These are phyloP conservation scores for Archips crataeganus DNA, from an alignment of 2,888 invertebrate species.

Conservation along the genomic window DNA sequence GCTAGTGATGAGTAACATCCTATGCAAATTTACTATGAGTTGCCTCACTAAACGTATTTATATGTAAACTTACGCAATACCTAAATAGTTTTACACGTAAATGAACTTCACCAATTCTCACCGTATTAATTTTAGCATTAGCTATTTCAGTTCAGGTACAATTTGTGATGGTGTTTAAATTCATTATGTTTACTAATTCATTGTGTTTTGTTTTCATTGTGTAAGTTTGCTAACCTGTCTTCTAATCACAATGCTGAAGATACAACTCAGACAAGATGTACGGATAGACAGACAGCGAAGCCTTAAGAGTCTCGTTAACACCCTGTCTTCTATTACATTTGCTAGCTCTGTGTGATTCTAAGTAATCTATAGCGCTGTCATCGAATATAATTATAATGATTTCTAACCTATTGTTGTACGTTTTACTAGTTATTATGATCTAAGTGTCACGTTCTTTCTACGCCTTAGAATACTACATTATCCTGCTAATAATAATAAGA, in stretches of 20 bases:
- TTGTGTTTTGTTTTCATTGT: background rate
- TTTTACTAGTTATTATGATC: background rate
- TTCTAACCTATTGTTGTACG: background rate
- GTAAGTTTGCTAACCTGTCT: no score
- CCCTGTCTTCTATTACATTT: background rate
- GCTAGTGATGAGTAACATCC: conserved; percentile 42
- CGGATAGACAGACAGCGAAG: background rate
- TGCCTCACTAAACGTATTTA: conserved; percentile 33
- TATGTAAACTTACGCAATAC: conserved; percentile 8
- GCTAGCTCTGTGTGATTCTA: background rate
- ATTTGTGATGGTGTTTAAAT: background rate
- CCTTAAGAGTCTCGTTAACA: background rate
- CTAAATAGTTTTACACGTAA: conserved; percentile 2
- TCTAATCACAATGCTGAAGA: no score
- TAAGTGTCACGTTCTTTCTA: background rate
- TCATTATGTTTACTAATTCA: background rate
- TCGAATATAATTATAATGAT: background rate
- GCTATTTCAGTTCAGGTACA: background rate
- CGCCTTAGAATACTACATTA: background rate
- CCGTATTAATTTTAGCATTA: background rate
- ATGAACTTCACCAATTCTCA: background rate
- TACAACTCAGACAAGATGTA: no score
- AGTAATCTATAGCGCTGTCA: background rate
- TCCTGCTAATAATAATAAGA: no score
- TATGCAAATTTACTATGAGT: conserved; percentile 43